phyloP scores from a whole-genome alignment of 2,888 invertebrate species.

The Anaspis maculata region DNA sequence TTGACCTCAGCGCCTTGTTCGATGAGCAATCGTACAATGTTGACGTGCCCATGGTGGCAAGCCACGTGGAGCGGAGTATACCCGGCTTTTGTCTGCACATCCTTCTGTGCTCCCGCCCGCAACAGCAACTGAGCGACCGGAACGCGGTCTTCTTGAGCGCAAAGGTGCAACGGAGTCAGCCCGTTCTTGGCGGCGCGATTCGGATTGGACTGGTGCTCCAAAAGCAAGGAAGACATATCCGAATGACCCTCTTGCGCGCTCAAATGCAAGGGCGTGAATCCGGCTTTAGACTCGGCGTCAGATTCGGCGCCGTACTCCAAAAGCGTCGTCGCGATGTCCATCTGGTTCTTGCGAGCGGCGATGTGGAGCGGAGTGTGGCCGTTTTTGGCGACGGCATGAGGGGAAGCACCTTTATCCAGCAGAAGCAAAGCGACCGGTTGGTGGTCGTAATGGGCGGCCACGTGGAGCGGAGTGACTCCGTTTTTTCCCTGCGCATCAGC shows the following conservation, averaged over 20 bases:
- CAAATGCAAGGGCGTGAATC: constrained; percentile 94
- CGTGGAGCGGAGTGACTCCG: constrained; percentile 95
- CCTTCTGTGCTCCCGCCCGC: constrained; percentile 80
- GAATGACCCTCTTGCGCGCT: constrained; percentile 93
- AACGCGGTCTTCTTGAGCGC: constrained; percentile 95
- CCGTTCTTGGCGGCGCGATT: constrained; percentile 92
- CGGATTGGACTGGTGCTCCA: constrained; percentile 88
- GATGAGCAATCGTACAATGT: constrained; percentile 91
- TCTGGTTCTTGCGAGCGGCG: constrained; percentile 97
- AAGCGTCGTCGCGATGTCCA: constrained; percentile 96
- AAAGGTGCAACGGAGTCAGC: constrained; percentile 91
- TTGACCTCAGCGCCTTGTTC: constrained; percentile 85
- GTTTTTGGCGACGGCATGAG: constrained; percentile 95
- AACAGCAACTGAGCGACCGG: constrained; percentile 87
- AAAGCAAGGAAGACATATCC: constrained; percentile 89
- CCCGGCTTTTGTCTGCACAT: constrained; percentile 75
- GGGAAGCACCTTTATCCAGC: constrained; percentile 73
- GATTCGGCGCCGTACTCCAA: constrained; percentile 93
- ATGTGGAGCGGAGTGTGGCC: constrained; percentile 99
- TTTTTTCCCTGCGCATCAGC: constrained; percentile 98
- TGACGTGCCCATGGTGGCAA: constrained; percentile 94
- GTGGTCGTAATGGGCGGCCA: constrained; percentile 97
- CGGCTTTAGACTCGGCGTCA: constrained; percentile 95
- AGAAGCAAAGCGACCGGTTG: constrained; percentile 90
- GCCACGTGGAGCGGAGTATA: constrained; percentile 99